These are phyloP conservation scores for Microctonus hyperodae DNA, from an alignment of 2,888 invertebrate species.

Conservation along the genomic window DNA sequence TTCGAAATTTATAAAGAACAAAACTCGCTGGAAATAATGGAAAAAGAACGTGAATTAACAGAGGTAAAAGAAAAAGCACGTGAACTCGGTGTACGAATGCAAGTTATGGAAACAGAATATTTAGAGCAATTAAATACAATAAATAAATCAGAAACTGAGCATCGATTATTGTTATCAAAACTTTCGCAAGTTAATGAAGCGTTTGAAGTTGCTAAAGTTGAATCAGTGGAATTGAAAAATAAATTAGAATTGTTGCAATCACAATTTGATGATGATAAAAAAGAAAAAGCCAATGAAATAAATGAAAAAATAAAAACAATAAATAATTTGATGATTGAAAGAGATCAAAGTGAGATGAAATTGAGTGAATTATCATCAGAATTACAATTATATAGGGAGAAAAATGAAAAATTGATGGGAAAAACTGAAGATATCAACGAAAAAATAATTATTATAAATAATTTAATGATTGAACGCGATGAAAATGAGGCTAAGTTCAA, in stretches of 20 bases:
- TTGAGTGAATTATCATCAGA: slow-evolving; percentile 32
- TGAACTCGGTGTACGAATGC: slow-evolving; percentile 58
- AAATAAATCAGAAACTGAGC: slow-evolving; percentile 53
- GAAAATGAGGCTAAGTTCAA: slow-evolving; percentile 43
- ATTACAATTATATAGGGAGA: slow-evolving; percentile 53
- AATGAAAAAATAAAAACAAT: slow-evolving; percentile 66
- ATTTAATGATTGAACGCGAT: slow-evolving; percentile 54
- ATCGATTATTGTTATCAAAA: slow-evolving; percentile 54
- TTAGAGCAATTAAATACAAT: slow-evolving; percentile 54
- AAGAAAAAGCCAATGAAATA: slow-evolving; percentile 66
- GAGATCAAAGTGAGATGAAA: slow-evolving; percentile 47
- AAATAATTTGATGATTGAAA: slow-evolving; percentile 59
- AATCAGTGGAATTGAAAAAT: slow-evolving; percentile 50
- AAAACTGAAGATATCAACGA: slow-evolving; percentile 61
- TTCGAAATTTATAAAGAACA: slow-evolving; percentile 38
- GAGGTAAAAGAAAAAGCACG: slow-evolving; percentile 58
- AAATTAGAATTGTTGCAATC: not conserved
- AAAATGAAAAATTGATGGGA: slow-evolving; percentile 64
- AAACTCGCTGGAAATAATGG: not conserved
- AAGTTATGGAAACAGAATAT: slow-evolving; percentile 58
- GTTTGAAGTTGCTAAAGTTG: slow-evolving; percentile 67
- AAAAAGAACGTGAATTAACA: slow-evolving; percentile 44
- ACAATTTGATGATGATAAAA: not conserved
- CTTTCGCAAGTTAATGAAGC: slow-evolving; percentile 61
- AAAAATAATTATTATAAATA: slow-evolving; percentile 61